Evolutionary conservation across 2,113 vertebrate species (phyloP), one percentile per base, ranked within the genome.

Genomic region (Ictalurus punctatus): DNA sequence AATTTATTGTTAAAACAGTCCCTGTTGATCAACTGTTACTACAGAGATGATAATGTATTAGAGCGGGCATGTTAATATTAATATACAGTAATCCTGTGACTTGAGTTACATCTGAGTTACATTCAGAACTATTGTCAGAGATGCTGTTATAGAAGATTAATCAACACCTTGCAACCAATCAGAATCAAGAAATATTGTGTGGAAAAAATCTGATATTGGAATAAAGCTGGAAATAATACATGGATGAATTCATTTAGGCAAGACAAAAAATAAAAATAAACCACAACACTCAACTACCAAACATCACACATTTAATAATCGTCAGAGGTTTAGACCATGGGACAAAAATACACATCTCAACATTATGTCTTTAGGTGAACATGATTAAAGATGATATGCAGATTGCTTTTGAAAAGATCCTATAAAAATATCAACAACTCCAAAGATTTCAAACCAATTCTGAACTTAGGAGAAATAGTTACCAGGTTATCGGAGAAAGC

Each of bases 271-370:
- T 23, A 27, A 30, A 52, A 69, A 4, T 56, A 56, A 17, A 6
- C 5, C 17, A 37, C 10, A 6, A 67, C 19, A 40, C 61, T n/a
- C 10, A 6, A 59, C 14, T 58, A 83, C 3, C 34, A 83, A 83
- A 88, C 27, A 7, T 30, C 63, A 86, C 44, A 23, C n/a, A 21
- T 88, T 87, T 56, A 81, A 65, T 86, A 79, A 56, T 6, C 40
- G 44, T 83, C 52, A 88, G 12, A 40, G 1, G 48, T 82, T 78
- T 65, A 61, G 79, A 83, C 7, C 52, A 37, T 54, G 23, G 48
- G 83, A 81, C 61, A 80, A 89, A 89, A 67, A 54, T 37, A 61
- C 58, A 86, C 87, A 88, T 84, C 56, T 74, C 58, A 25, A 65
- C 5, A 69, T 69, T 14, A 83, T 16, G 34, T 48, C 30, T 63